phyloP scores from a whole-genome alignment of 1,140 invertebrate species.

The Maconellicoccus hirsutus region DNA sequence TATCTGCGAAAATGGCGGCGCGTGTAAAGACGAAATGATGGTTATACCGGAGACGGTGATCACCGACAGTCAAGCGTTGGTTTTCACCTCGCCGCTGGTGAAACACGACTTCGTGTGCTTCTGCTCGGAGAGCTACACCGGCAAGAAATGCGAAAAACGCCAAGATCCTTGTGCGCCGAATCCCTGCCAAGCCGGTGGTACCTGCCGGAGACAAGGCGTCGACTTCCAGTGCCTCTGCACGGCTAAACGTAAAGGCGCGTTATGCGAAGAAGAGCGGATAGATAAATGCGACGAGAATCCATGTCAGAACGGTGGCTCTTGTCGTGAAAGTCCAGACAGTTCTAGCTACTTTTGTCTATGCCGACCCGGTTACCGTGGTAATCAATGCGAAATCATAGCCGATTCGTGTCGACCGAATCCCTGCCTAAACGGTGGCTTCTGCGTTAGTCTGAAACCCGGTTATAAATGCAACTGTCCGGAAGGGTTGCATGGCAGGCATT shows the following conservation, averaged over 20 bases:
- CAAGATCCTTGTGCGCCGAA: conserved; percentile 85
- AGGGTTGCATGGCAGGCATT: conserved; percentile 77
- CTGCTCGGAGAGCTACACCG: conserved; percentile 65
- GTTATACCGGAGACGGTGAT: conserved; percentile 56
- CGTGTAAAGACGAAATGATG: conserved; percentile 58
- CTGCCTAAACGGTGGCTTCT: conserved; percentile 71
- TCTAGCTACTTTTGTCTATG: conserved; percentile 83
- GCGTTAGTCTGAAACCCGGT: conserved; percentile 65
- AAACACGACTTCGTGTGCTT: conserved; percentile 64
- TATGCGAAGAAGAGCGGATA: conserved; percentile 70
- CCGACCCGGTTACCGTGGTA: conserved; percentile 73
- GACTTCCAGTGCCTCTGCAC: conserved; percentile 75
- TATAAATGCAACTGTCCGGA: conserved; percentile 79
- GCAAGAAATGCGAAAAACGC: conserved; percentile 62
- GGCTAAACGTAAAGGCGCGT: conserved; percentile 58
- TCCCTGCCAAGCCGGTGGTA: conserved; percentile 68
- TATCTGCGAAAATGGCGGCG: conserved; percentile 61
- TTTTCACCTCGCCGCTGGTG: conserved; percentile 68
- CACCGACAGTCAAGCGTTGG: conserved; percentile 60
- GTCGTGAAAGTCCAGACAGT: conserved; percentile 70
- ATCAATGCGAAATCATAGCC: conserved; percentile 70
- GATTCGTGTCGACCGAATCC: conserved; percentile 84
- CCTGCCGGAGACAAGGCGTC: conserved; percentile 65
- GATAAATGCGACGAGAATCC: conserved; percentile 72
- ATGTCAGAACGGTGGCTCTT: conserved; percentile 79